These are phyloP conservation scores for Cherax quadricarinatus DNA, from an alignment of 1,140 invertebrate species.

Conservation along the genomic window DNA sequence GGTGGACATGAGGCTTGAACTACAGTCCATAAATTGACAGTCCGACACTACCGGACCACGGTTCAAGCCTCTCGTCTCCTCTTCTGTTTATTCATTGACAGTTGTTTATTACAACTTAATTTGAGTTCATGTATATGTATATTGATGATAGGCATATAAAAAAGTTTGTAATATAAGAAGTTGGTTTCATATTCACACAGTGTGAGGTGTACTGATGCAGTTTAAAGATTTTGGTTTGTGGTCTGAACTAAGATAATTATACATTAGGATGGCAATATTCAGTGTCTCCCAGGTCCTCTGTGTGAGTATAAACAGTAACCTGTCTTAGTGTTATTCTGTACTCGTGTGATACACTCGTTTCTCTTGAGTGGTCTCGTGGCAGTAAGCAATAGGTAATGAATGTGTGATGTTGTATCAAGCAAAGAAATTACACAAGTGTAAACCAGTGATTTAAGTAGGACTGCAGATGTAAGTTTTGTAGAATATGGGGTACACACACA, in stretches of 20 bases:
- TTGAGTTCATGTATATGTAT: too few relatives aligned
- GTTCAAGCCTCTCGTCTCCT: too few relatives aligned
- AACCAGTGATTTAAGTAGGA: not conserved
- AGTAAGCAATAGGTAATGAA: constrained; percentile 38
- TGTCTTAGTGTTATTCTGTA: constrained; percentile 18
- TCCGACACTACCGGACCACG: too few relatives aligned
- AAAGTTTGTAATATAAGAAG: not conserved
- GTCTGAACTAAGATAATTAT: not conserved
- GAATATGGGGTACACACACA: constrained; percentile 17
- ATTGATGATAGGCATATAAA: not conserved
- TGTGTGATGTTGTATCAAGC: constrained; percentile 10
- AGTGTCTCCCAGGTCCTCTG: constrained; percentile 16
- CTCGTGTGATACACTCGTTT: constrained; percentile 19
- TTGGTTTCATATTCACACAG: not conserved
- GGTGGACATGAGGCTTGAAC: too few relatives aligned
- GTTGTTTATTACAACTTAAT: too few relatives aligned
- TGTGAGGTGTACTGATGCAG: not conserved
- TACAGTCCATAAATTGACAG: too few relatives aligned
- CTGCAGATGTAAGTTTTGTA: not conserved
- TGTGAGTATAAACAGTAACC: not conserved
- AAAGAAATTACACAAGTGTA: not conserved
- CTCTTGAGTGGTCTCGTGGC: not conserved
- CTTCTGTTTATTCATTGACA: too few relatives aligned
- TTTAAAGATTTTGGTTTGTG: not conserved
- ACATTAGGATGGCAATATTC: not conserved